phyloP scores from a whole-genome alignment of 2,797 vertebrate genomes.

The Myotis vivesi region DNA sequence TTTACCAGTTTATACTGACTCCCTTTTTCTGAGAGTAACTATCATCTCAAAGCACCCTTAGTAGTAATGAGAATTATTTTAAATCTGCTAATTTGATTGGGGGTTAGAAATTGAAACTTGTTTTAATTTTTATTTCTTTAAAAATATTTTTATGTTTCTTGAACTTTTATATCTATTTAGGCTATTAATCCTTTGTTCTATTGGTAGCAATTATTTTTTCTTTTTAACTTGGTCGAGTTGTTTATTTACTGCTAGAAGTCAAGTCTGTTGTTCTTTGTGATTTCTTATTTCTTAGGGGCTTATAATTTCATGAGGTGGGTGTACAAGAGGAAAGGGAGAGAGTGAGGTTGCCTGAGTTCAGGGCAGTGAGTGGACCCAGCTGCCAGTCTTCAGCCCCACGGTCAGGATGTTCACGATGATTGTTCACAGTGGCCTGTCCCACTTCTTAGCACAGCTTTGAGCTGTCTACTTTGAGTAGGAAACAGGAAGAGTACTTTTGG shows the following conservation, averaged over 20 bases:
- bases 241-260: slow-evolving; percentile 5
- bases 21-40: neutral
- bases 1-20: slow-evolving; percentile 12
- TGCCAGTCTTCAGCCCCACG: neutral
- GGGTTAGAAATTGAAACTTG: neutral
- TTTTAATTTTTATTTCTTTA: slow-evolving; percentile 24
- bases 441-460: slow-evolving; percentile 77
- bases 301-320: slow-evolving; percentile 5
- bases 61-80: neutral
- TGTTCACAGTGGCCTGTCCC: slow-evolving; percentile 50
- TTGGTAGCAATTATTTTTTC: slow-evolving; percentile 12
- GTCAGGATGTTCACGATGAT: slow-evolving; percentile 34
- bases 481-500: slow-evolving; percentile 77
- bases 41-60: slow-evolving; percentile 16
- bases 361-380: neutral
- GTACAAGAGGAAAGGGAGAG: neutral
- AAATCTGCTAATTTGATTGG: neutral
- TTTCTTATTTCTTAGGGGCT: slow-evolving; percentile 9
- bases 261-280: slow-evolving; percentile 15
- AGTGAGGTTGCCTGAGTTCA: neutral
- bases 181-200: slow-evolving; percentile 40
- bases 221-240: slow-evolving; percentile 27
- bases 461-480: slow-evolving; percentile 49
- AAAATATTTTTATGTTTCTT: slow-evolving; percentile 6
- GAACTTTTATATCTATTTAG: neutral